A percentile compares a stretch with the other conserved stretches of the same genome.
Evolutionary conservation across 2,888 invertebrate species (phyloP).

Genomic region (Philaethria dido): DNA sequence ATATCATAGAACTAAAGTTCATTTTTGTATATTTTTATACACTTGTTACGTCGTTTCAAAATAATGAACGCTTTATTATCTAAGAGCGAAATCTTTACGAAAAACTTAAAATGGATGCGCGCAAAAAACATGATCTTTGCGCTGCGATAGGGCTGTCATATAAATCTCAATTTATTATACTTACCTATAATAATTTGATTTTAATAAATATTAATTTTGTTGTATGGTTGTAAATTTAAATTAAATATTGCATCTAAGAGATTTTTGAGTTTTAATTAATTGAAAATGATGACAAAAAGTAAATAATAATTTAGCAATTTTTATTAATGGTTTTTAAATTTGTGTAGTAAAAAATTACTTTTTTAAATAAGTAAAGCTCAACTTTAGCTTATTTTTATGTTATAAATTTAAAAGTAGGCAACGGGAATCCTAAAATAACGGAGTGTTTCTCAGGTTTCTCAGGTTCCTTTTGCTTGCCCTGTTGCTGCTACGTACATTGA

Average conservation of each 20-base stretch:
- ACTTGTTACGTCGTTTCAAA: conserved; percentile 43
- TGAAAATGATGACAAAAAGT: no score
- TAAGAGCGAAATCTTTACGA: conserved; percentile 77
- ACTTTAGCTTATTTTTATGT: no score
- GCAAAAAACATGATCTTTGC: conserved; percentile 71
- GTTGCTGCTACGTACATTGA: no score
- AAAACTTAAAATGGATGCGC: conserved; percentile 76
- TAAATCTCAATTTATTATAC: conserved; percentile 48
- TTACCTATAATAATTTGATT: conserved; percentile 43
- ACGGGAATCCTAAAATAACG: no score
- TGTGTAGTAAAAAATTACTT: no score
- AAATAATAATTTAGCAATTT: neutral
- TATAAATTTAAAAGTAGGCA: no score
- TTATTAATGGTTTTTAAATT: neutral
- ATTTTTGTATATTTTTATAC: conserved; percentile 32
- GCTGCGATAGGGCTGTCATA: conserved; percentile 63
- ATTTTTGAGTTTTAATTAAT: neutral
- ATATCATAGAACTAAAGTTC: neutral
- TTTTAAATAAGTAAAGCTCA: no score
- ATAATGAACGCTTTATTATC: conserved; percentile 63
- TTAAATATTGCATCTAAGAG: neutral
- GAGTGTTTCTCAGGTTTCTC: no score
- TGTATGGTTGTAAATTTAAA: conserved; percentile 21
- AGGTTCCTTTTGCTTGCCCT: no score
- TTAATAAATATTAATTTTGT: conserved; percentile 44